phyloP scores from a whole-genome alignment of 2,113 vertebrate genomes.

The Microcebus murinus region DNA sequence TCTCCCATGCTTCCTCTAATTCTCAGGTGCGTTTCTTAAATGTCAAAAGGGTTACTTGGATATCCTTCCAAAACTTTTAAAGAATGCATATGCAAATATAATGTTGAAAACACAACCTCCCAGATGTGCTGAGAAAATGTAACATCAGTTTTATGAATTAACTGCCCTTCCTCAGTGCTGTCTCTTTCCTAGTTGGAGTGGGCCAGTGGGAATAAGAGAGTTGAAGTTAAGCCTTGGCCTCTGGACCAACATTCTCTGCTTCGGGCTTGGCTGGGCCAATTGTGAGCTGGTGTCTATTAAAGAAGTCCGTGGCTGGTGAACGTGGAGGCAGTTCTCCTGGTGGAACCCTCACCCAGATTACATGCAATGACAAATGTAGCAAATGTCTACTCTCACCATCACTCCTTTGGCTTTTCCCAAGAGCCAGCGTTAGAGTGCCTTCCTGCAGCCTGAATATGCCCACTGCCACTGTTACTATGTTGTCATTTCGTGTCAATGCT shows the following conservation, averaged over 20 bases:
- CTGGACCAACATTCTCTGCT: background rate
- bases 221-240: background rate
- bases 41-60: background rate
- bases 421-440: background rate
- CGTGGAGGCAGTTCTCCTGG: background rate
- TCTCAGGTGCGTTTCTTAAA: background rate
- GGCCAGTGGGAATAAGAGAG: background rate
- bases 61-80: conserved; percentile 10
- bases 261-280: background rate
- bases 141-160: background rate
- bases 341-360: background rate
- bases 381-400: background rate
- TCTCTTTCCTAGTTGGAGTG: background rate
- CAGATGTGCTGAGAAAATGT: background rate
- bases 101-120: background rate
- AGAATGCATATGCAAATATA: background rate
- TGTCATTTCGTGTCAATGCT: background rate
- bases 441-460: background rate
- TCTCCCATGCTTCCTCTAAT: background rate
- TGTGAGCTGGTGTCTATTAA: background rate
- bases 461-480: background rate
- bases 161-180: background rate
- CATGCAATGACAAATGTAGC: background rate
- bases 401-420: background rate
- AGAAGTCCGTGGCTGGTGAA: background rate